phyloP scores from a whole-genome alignment of 2,797 vertebrate genomes.

The Smutsia gigantea region DNA sequence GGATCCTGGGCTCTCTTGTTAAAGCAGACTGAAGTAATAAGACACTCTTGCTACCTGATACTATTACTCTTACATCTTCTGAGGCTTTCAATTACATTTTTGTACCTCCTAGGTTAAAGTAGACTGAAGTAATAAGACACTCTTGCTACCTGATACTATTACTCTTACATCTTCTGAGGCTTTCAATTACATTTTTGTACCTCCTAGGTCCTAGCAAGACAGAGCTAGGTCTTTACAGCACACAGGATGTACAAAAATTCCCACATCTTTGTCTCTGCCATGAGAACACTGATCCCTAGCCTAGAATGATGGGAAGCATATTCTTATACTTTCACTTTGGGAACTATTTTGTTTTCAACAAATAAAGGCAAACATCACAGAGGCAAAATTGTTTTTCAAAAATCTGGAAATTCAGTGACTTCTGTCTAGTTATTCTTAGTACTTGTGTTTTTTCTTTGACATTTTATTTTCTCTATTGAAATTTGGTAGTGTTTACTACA shows the following conservation, averaged over 20 bases:
- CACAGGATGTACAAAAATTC: background rate
- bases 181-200: background rate
- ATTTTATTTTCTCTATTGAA: background rate
- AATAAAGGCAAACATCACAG: background rate
- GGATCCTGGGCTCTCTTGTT: background rate
- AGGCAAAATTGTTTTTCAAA: background rate
- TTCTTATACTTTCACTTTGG: background rate
- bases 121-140: background rate
- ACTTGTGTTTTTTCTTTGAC: background rate
- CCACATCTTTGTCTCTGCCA: background rate
- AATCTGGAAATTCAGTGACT: background rate
- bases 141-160: background rate
- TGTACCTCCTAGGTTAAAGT: background rate
- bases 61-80: background rate
- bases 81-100: background rate
- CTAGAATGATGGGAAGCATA: background rate
- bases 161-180: background rate
- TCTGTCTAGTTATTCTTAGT: background rate
- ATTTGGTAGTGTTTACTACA: background rate
- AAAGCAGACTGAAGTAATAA: background rate
- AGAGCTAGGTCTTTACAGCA: background rate
- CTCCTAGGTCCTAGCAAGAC: background rate
- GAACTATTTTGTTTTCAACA: background rate
- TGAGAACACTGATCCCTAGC: background rate
- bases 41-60: background rate